Conservation (phyloP, 2,797 vertebrate genomes). For the Alosa sapidissima region DNA sequence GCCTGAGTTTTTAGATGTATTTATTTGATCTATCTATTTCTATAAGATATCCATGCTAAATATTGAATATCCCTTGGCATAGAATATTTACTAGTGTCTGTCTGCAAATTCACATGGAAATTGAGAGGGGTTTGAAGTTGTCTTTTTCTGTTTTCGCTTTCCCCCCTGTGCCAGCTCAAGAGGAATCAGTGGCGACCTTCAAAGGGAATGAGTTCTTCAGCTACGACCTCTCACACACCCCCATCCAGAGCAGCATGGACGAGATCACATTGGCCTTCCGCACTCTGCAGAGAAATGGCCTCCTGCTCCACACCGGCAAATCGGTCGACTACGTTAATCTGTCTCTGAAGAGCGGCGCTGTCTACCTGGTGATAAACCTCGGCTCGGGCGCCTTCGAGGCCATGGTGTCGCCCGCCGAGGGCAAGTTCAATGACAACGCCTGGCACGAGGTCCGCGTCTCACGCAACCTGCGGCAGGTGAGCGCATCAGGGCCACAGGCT, state of each 20-base stretch:
- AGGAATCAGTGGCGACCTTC: slow-evolving; percentile 92
- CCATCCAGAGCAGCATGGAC: slow-evolving; percentile 95
- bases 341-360: slow-evolving; percentile 89
- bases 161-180: slow-evolving; percentile 75
- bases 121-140: background rate
- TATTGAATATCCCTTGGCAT: background rate
- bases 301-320: slow-evolving; percentile 93
- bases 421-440: slow-evolving; percentile 90
- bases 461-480: slow-evolving; percentile 94
- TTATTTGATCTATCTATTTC: background rate
- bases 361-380: slow-evolving; percentile 96
- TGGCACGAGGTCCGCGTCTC: slow-evolving; percentile 94
- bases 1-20: background rate
- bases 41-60: background rate
- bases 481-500: background rate
- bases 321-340: slow-evolving; percentile 94
- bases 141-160: slow-evolving; percentile 38
- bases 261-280: slow-evolving; percentile 95
- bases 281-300: slow-evolving; percentile 89
- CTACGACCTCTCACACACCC: slow-evolving; percentile 94
- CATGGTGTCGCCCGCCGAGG: slow-evolving; percentile 89
- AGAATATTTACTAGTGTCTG: background rate
- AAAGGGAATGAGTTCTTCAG: slow-evolving; percentile 96
- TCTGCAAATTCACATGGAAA: background rate
- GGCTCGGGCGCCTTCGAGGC: slow-evolving; percentile 95